Percentiles rank a stretch among this genome's conserved stretches.
phyloP scores from a whole-genome alignment of 2,888 invertebrate species.

The Diabrotica balteata region DNA sequence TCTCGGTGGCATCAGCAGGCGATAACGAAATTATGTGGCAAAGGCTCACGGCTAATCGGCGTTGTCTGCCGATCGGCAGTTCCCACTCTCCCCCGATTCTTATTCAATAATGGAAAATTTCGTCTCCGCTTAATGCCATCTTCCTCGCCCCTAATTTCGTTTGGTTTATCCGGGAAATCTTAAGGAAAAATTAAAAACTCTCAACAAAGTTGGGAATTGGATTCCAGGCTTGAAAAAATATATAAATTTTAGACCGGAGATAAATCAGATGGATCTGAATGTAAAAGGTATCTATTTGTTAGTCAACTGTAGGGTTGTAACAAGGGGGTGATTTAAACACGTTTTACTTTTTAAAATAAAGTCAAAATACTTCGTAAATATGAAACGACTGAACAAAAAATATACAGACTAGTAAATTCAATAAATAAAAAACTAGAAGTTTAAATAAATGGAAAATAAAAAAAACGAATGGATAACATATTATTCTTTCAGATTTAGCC shows the following conservation, averaged over 20 bases:
- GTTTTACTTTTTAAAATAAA: too few species aligned
- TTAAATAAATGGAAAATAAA: too few species aligned
- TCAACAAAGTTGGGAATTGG: constrained; percentile 24
- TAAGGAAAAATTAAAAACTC: constrained; percentile 37
- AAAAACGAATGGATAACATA: too few species aligned
- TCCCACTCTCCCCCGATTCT: constrained; percentile 6
- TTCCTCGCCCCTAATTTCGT: constrained; percentile 26
- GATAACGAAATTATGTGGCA: constrained; percentile 1
- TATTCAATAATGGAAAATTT: constrained; percentile 26
- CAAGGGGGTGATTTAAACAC: too few species aligned
- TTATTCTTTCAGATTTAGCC: too few species aligned
- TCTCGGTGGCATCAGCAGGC: too few species aligned
- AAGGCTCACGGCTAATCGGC: neutral
- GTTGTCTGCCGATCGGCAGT: constrained; percentile 6
- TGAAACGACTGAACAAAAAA: too few species aligned
- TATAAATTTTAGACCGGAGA: constrained; percentile 30
- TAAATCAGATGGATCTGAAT: constrained; percentile 33
- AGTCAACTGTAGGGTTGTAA: too few species aligned
- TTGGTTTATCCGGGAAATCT: constrained; percentile 16
- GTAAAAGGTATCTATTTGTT: constrained; percentile 30
- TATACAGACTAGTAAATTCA: too few species aligned
- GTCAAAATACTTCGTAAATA: too few species aligned
- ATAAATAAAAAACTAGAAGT: too few species aligned
- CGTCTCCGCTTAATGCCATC: constrained; percentile 11
- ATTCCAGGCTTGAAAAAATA: constrained; percentile 26